phyloP scores from a whole-genome alignment of 2,113 vertebrate genomes.

The Erythrocercus mccallii region DNA sequence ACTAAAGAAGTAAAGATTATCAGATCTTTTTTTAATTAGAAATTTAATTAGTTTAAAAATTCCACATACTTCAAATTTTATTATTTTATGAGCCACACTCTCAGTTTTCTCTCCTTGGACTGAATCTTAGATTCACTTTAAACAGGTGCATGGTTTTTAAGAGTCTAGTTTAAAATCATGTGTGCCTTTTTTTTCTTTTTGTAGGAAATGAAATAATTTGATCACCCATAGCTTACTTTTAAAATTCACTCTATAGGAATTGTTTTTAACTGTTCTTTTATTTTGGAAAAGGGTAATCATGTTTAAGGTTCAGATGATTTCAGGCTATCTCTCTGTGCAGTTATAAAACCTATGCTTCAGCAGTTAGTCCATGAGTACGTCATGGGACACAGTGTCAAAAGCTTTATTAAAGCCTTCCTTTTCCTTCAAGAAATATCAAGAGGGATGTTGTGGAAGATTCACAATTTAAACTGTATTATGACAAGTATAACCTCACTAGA shows the following conservation, averaged over 20 bases:
- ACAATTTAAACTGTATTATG: background rate
- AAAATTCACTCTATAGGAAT: background rate
- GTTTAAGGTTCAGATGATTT: background rate
- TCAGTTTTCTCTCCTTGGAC: background rate
- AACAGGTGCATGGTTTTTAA: background rate
- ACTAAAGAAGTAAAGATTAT: background rate
- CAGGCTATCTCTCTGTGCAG: background rate
- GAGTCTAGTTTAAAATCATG: background rate
- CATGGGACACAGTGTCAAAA: background rate
- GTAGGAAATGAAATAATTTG: background rate
- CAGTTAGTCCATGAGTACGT: background rate
- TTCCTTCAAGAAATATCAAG: background rate
- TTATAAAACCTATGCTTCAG: background rate
- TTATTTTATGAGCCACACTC: background rate
- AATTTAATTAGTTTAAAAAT: background rate
- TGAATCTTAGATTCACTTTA: background rate
- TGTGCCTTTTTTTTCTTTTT: background rate
- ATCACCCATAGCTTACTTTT: background rate
- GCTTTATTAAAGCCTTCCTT: background rate
- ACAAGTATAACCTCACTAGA: background rate
- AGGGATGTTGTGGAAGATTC: background rate
- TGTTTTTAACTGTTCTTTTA: background rate
- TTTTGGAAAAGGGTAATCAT: background rate
- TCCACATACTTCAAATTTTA: background rate
- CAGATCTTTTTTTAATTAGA: background rate